Evolutionary conservation across 1,140 invertebrate genomes (phyloP), one percentile per base, ranked within the genome.

Genomic region (Diploscapter pachys): DNA sequence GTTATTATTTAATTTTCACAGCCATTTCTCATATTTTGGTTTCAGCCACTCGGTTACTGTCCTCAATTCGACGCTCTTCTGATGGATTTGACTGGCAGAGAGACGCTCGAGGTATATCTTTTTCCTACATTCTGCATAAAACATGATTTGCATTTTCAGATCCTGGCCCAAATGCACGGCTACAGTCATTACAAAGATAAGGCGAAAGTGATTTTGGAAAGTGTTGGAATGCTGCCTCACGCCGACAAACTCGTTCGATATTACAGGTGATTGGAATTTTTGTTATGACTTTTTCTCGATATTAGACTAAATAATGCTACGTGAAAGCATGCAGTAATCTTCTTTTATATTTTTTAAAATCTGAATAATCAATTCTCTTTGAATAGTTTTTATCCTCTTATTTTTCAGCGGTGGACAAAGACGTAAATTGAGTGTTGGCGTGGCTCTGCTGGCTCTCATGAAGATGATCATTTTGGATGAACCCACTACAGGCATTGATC

Each of bases 31-130:
- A 68, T 48, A n/a, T 59, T 55, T n/a, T 49, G 52, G 50, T 56
- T 68, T 50, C 48, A 66, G 48, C 49, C 66, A 4, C 86, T 93
- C 75, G 91, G 92, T 11, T 93, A 93, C 81, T 93, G 92, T 86
- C 92, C 92, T 9, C 92, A 93, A 86, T 92, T 91, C 81, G 82
- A 57, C 3, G 88, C 5, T 4, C 80, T 89, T 5, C 81, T 87
- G 70, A 86, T 86, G 49, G 84, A 87, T 50, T 80, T 89, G 3
- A 88, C 86, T n/a, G 86, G 84, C 4, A 81, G 87, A 80, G 88
- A 89, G 80, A 88, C 86, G 80, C 85, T 89, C 67, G 52, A 11
- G 9, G 13, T 11, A 59, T 59, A 9, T 57, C 57, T 1, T 59
- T 59, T 9, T 11, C 52, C 8, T 3, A 1, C 48, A 70, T 9